Evolutionary conservation across 2,113 vertebrate genomes (phyloP).

Genomic region (Cisticola juncidis): DNA sequence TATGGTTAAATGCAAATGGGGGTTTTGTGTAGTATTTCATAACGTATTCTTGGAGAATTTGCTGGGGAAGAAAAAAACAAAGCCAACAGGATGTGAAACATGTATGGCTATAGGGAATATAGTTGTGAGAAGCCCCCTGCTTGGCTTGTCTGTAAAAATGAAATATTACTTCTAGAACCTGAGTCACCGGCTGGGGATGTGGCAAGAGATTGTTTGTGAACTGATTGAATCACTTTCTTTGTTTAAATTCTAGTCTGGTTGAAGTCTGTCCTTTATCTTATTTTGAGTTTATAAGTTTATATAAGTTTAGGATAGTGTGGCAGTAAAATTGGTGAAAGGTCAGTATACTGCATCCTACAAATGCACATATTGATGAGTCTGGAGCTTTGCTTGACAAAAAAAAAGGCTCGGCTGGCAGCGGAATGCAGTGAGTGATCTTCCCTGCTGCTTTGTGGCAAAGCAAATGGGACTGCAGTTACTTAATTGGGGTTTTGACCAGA

Average conservation of each 20-base stretch:
- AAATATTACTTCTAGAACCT: neutral
- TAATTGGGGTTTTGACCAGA: neutral
- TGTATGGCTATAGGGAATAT: fast-evolving
- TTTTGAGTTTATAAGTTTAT: too few relatives aligned
- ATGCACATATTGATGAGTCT: neutral
- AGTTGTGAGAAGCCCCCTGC: neutral
- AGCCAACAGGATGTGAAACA: neutral
- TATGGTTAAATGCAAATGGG: neutral
- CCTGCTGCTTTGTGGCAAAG: neutral
- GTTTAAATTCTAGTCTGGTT: neutral
- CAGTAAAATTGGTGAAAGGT: neutral
- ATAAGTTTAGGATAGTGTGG: neutral
- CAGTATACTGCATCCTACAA: neutral
- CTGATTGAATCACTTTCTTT: neutral
- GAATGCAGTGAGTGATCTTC: neutral
- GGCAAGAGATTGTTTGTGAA: neutral
- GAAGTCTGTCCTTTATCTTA: neutral
- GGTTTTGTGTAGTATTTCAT: neutral
- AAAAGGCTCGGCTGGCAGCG: neutral
- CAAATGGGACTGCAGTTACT: neutral
- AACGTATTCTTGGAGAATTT: neutral
- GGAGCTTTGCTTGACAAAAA: neutral
- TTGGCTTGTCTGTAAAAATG: neutral
- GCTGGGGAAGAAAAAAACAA: neutral
- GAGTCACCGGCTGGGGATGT: neutral